Percentiles rank a stretch among this genome's conserved stretches.
Evolutionary conservation across 1,140 invertebrate genomes (phyloP).

Genomic region (Nebria ingens): DNA sequence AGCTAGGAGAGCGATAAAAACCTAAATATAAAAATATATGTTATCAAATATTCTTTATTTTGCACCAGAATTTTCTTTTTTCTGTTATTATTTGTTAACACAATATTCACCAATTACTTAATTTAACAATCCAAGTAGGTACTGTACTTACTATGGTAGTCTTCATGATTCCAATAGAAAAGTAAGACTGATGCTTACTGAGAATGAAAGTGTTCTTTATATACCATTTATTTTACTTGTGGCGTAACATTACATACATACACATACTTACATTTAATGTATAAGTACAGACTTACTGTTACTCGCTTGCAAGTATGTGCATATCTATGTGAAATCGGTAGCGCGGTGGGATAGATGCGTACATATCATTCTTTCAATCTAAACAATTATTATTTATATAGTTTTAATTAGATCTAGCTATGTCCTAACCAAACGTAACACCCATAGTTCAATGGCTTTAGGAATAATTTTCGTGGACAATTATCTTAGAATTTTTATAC

Average conservation of each 20-base stretch:
- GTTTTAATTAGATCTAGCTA: no score
- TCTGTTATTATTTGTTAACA: no score
- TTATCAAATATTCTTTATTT: background rate
- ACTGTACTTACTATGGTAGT: background rate
- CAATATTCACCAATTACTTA: background rate
- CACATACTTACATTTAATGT: background rate
- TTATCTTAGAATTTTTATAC: no score
- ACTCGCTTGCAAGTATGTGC: background rate
- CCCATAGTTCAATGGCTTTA: no score
- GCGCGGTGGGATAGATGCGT: background rate
- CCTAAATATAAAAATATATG: background rate
- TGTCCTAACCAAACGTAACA: no score
- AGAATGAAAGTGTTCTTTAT: background rate
- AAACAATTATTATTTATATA: no score
- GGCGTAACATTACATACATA: background rate
- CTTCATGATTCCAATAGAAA: background rate
- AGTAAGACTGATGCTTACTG: background rate
- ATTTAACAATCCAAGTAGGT: background rate
- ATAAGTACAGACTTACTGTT: no score
- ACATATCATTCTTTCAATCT: no score
- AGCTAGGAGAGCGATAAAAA: background rate
- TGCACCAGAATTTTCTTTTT: no score
- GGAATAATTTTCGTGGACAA: no score
- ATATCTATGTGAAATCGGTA: background rate
- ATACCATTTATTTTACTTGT: background rate